phyloP scores from a whole-genome alignment of 2,888 invertebrate species.

The Ornithoptera alexandrae region DNA sequence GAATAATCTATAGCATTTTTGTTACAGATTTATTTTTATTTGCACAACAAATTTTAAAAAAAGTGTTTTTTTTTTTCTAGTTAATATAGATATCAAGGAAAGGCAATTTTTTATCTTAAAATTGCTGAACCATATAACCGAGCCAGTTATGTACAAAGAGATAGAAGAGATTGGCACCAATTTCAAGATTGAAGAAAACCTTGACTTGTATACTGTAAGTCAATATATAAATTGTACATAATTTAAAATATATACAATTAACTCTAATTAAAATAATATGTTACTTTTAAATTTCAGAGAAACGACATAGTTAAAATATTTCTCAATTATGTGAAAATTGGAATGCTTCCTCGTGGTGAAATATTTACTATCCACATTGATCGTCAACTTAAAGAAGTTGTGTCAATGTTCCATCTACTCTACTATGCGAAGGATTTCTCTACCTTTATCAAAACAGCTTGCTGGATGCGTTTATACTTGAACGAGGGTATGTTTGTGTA shows the following conservation, averaged over 20 bases:
- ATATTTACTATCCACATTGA: constrained; percentile 74
- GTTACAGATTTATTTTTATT: background rate
- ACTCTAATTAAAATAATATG: background rate
- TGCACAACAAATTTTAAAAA: background rate
- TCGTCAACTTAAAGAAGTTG: constrained; percentile 73
- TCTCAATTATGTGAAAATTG: constrained; percentile 73
- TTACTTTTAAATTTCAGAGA: constrained; percentile 60
- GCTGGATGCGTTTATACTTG: constrained; percentile 74
- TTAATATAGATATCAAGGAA: constrained; percentile 61
- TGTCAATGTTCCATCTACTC: constrained; percentile 75
- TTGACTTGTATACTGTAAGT: constrained; percentile 56
- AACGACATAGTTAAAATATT: constrained; percentile 80
- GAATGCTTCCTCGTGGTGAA: constrained; percentile 78
- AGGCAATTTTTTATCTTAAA: constrained; percentile 74
- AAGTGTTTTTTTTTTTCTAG: constrained; percentile 36
- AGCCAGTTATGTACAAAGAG: constrained; percentile 70
- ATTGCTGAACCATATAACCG: constrained; percentile 75
- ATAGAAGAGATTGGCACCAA: constrained; percentile 63
- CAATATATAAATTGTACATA: constrained; percentile 34
- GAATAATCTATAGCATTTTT: too few relatives aligned
- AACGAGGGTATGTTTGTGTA: constrained; percentile 81
- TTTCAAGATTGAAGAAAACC: constrained; percentile 66
- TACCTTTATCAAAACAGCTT: constrained; percentile 72
- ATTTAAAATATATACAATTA: background rate
- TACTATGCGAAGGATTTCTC: constrained; percentile 77